Percentiles rank a stretch among this genome's conserved stretches.
These are phyloP conservation scores for Gnathonemus echidnorhynchus DNA, from an alignment of 2,113 vertebrate species.

Conservation along the genomic window DNA sequence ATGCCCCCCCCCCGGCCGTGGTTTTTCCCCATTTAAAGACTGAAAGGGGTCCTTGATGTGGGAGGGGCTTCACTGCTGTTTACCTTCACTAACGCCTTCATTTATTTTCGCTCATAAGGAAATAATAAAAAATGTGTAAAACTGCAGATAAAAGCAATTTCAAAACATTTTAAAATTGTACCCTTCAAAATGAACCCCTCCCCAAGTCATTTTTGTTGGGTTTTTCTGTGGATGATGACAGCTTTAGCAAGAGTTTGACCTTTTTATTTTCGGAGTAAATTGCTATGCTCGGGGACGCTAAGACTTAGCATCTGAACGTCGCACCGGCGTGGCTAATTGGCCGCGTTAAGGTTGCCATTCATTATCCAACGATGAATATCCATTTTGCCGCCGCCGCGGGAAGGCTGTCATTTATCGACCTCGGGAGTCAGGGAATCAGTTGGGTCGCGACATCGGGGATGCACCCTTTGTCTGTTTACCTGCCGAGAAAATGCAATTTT, in stretches of 20 bases:
- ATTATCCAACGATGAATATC: slow-evolving; percentile 22
- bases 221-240: not conserved
- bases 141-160: slow-evolving; percentile 9
- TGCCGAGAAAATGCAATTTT: slow-evolving; percentile 9
- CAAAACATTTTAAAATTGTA: slow-evolving; percentile 5
- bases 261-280: slow-evolving; percentile 16
- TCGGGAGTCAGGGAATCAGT: not conserved
- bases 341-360: slow-evolving; percentile 10
- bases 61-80: not conserved
- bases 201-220: not conserved
- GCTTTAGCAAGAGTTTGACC: slow-evolving; percentile 9
- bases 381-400: not conserved
- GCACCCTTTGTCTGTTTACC: slow-evolving; percentile 19
- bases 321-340: slow-evolving; percentile 6
- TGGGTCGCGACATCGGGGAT: not conserved
- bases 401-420: slow-evolving; percentile 19
- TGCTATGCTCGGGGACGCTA: slow-evolving; percentile 1
- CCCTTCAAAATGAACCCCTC: not conserved
- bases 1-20: too few relatives aligned
- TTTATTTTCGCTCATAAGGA: not conserved
- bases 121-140: not conserved
- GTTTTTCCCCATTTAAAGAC: not conserved
- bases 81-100: not conserved
- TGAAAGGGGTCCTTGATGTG: not conserved
- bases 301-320: not conserved